A percentile compares a stretch with the other conserved stretches of the same genome.
Evolutionary conservation across 2,113 vertebrate species (phyloP).

Genomic region (Ptilonorhynchus violaceus): DNA sequence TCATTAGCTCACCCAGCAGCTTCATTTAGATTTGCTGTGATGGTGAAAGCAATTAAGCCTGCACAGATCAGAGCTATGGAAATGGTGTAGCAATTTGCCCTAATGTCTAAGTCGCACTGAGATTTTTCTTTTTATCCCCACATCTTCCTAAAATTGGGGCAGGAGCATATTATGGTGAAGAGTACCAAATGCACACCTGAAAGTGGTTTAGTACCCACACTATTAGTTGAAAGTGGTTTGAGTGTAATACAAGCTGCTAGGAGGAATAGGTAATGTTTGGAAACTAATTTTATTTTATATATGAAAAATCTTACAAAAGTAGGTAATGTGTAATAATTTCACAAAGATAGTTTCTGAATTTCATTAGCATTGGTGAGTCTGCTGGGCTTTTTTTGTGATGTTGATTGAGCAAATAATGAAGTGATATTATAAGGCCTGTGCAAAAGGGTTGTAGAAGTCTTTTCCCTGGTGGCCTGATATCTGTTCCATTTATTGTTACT

Average conservation of each 20-base stretch:
- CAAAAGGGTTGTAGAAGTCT: not conserved
- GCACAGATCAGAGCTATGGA: slow-evolving; percentile 24
- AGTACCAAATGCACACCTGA: not conserved
- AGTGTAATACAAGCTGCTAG: not conserved
- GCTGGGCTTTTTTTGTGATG: not conserved
- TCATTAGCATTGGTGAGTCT: not conserved
- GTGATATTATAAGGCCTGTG: not conserved
- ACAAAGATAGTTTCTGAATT: not conserved
- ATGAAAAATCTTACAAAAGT: not conserved
- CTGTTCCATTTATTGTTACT: not conserved
- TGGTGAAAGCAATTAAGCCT: slow-evolving; percentile 14
- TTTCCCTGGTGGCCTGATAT: not conserved
- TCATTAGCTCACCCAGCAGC: not conserved
- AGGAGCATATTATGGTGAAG: not conserved
- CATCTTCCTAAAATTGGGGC: not conserved
- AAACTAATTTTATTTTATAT: not conserved
- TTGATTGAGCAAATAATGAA: not conserved
- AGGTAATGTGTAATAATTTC: not conserved
- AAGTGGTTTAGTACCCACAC: not conserved
- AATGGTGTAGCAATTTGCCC: slow-evolving; percentile 6
- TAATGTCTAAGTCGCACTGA: not conserved
- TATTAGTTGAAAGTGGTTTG: not conserved
- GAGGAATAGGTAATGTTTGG: not conserved
- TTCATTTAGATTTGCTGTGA: not conserved
- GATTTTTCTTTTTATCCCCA: not conserved